phyloP scores from a whole-genome alignment of 2,888 invertebrate genomes.

The Lasius fuliginosus region DNA sequence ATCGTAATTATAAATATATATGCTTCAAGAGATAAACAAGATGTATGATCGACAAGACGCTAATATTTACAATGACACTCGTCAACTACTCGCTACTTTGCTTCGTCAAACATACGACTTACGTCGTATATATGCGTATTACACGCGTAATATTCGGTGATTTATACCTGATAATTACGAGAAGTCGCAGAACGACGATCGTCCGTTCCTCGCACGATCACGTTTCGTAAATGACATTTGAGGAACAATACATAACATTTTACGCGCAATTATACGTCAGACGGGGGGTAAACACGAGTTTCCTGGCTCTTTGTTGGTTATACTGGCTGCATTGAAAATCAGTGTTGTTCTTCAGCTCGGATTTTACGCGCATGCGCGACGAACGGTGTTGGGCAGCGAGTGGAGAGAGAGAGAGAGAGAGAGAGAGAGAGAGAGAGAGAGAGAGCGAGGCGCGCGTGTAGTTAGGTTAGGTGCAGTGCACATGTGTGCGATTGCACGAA shows the following conservation, averaged over 20 bases:
- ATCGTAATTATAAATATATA: not conserved
- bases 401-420: too few species aligned
- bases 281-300: constrained; percentile 52
- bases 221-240: constrained; percentile 65
- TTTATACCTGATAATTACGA: constrained; percentile 31
- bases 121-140: not conserved
- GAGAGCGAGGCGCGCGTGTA: not conserved
- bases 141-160: not conserved
- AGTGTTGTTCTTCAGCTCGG: too few species aligned
- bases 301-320: constrained; percentile 61
- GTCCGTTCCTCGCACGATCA: constrained; percentile 55
- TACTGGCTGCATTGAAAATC: constrained; percentile 31
- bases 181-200: constrained; percentile 50
- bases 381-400: too few species aligned
- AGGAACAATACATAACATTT: constrained; percentile 64
- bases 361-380: not conserved
- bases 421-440: too few species aligned
- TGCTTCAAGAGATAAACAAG: not conserved
- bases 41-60: not conserved
- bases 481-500: not conserved
- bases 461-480: not conserved
- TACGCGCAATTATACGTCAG: constrained; percentile 20
- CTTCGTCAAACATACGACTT: constrained; percentile 25
- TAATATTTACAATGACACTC: not conserved
- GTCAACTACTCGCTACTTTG: not conserved